Evolutionary conservation across 2,113 vertebrate species (phyloP), one percentile per base, ranked within the genome.

Genomic region (Thunnus maccoyii): DNA sequence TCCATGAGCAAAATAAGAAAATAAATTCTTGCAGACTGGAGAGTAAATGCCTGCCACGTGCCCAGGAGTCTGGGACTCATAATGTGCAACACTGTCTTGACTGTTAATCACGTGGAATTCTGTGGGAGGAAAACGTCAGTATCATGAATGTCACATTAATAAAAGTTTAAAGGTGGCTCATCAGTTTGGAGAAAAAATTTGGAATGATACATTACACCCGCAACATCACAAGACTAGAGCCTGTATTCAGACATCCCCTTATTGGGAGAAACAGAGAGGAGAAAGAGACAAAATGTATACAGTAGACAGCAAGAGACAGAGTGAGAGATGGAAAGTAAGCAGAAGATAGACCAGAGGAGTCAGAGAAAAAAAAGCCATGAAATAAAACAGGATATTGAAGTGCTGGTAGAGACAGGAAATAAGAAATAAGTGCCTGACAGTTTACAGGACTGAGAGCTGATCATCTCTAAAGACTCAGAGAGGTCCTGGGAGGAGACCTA

Each of bases 1-100:
- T 89, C 44, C 56, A 62, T 52, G 27, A 81, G 74, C 81, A 61
- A 84, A 79, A 85, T 82, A 92, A 86, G 76, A 72, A 72, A 78
- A 87, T 79, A 60, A 82, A 91, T 93, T 93, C 91, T 88, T 88
- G 72, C 80, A 83, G 74, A 82, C 88, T 89, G 5, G 36, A 83
- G 82, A 75, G 89, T 76, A 90, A 94, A 94, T 93, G 86, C 51
- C 76, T 84, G 77, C 92, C 91, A 90, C 89, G 91, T 93, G 90
- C 89, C 86, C 84, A 90, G 69, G 90, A 32, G 85, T 90, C 93
- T 93, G 89, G 80, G 86, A 88, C 84, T 92, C 87, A 91, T 91
- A 90, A 89, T 74, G 64, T 81, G 68, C 72, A 27, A 73, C 70
- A 68, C 77, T 88, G 76, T 86, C 82, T 85, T 77, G 69, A 90